phyloP scores from a whole-genome alignment of 1,140 invertebrate genomes.

The Leptinotarsa undecemlineata region DNA sequence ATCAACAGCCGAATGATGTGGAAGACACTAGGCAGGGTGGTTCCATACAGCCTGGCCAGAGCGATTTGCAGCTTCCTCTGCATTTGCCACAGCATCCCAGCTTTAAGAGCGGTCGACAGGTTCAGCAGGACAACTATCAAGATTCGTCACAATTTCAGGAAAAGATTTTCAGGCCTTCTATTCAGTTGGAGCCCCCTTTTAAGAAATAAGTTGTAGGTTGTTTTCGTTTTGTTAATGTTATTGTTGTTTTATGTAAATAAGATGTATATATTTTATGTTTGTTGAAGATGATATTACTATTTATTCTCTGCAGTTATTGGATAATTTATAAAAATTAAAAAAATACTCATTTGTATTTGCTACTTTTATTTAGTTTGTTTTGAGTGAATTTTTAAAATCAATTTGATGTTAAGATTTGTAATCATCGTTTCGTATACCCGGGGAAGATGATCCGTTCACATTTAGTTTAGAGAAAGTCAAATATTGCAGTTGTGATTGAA shows the following conservation, averaged over 20 bases:
- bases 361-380: no score
- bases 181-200: constrained; percentile 42
- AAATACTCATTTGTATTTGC: no score
- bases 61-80: constrained; percentile 45
- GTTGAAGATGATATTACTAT: not conserved
- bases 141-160: constrained; percentile 21
- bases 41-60: constrained; percentile 45
- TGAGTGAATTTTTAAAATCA: no score
- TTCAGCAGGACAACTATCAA: constrained; percentile 20
- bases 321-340: no score
- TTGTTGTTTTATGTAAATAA: constrained; percentile 8
- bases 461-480: no score
- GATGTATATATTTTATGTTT: constrained; percentile 6
- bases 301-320: not conserved
- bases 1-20: constrained; percentile 8
- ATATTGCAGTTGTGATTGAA: no score
- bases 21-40: constrained; percentile 3
- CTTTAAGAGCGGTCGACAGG: constrained; percentile 23
- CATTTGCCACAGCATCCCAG: constrained; percentile 44
- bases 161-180: constrained; percentile 38
- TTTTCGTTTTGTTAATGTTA: constrained; percentile 2
- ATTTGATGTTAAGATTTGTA: no score
- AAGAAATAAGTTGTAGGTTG: constrained; percentile 25
- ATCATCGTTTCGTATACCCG: no score
- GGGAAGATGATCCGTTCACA: no score